Conservation (phyloP, 1,140 invertebrate genomes). For the Bombus ignitus region DNA sequence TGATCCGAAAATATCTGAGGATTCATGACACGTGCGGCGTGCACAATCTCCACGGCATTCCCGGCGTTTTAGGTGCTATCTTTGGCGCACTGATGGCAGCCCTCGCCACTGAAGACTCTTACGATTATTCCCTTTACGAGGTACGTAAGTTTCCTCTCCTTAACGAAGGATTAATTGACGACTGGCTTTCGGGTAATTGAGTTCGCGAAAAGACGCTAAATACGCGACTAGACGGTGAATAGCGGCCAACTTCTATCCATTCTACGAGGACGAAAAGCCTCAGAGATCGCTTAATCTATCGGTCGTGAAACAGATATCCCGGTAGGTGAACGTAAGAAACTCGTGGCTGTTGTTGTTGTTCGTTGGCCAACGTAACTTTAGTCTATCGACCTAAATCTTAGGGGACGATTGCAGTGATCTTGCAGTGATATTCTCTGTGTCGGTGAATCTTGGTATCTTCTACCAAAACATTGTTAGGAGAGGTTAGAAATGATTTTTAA, state of each 20-base stretch:
- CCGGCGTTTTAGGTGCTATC: slow-evolving; percentile 92
- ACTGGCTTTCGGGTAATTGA: slow-evolving; percentile 28
- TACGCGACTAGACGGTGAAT: slow-evolving; percentile 11
- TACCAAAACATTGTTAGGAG: too few relatives aligned
- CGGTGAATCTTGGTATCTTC: background rate
- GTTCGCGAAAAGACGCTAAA: background rate
- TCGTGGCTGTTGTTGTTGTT: slow-evolving; percentile 5
- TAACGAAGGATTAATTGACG: slow-evolving; percentile 33
- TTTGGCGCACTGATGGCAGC: slow-evolving; percentile 90
- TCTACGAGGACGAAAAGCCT: background rate
- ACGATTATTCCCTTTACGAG: slow-evolving; percentile 84
- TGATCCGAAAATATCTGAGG: slow-evolving; percentile 86
- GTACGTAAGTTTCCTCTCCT: slow-evolving; percentile 72
- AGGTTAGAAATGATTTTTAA: background rate
- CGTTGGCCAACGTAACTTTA: background rate
- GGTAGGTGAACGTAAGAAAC: background rate
- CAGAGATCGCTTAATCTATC: slow-evolving; percentile 29
- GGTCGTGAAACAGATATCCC: slow-evolving; percentile 2
- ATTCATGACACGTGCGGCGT: slow-evolving; percentile 97
- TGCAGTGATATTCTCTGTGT: background rate
- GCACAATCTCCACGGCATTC: slow-evolving; percentile 98
- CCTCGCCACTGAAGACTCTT: slow-evolving; percentile 85
- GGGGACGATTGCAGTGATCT: background rate
- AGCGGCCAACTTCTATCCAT: background rate
- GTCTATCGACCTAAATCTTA: background rate